Conservation (phyloP, 1,140 invertebrate species). For the Colletes gigas region DNA sequence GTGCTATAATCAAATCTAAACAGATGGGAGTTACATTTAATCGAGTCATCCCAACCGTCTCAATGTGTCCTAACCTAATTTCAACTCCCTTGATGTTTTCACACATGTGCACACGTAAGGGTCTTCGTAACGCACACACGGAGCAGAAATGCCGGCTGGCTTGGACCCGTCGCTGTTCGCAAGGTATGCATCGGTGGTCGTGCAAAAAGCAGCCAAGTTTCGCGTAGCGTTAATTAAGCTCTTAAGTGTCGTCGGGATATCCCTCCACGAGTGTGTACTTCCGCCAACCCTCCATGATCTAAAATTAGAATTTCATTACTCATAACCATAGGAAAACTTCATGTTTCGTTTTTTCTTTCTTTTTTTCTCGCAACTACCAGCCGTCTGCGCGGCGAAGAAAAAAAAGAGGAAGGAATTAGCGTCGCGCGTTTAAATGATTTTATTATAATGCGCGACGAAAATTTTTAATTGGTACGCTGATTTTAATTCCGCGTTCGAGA, state of each 20-base stretch:
- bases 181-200: conserved; percentile 34
- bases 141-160: conserved; percentile 26
- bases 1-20: conserved; percentile 70
- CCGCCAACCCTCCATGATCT: conserved; percentile 24
- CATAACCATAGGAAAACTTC: conserved; percentile 29
- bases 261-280: conserved; percentile 29
- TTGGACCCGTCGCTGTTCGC: conserved; percentile 16
- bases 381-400: neutral
- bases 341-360: conserved; percentile 7
- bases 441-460: neutral
- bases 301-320: conserved; percentile 54
- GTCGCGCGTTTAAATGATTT: conserved; percentile 9
- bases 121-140: conserved; percentile 27
- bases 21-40: conserved; percentile 70
- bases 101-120: conserved; percentile 31
- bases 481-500: neutral
- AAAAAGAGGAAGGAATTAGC: neutral
- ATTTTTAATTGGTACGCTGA: conserved; percentile 17
- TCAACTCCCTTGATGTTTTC: conserved; percentile 52
- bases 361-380: neutral
- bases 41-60: conserved; percentile 66
- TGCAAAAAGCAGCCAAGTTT: conserved; percentile 53
- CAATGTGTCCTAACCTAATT: conserved; percentile 66
- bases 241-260: conserved; percentile 44
- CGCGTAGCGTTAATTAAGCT: conserved; percentile 55